Percentiles rank a stretch among this genome's conserved stretches.
Evolutionary conservation across 2,797 vertebrate genomes (phyloP).

Genomic region (Valencia hispanica): DNA sequence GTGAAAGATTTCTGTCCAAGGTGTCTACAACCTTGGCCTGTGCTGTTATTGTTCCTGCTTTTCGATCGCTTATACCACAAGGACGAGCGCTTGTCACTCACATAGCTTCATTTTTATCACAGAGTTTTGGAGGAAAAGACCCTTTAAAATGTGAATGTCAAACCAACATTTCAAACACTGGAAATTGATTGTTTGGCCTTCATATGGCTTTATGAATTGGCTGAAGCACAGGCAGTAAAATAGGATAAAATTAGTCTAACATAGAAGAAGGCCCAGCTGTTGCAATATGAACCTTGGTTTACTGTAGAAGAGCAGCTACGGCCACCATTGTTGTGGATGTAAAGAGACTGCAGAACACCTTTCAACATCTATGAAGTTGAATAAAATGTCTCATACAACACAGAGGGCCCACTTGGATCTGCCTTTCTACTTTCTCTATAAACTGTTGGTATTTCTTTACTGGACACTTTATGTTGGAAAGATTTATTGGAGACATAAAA

Average conservation of each 20-base stretch:
- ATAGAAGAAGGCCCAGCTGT: conserved; percentile 62
- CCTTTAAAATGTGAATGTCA: conserved; percentile 12
- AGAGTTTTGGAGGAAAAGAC: conserved; percentile 4
- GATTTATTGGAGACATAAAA: conserved; percentile 24
- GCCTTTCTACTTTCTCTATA: neutral
- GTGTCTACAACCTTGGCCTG: conserved; percentile 33
- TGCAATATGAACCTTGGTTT: conserved; percentile 65
- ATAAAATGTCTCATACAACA: conserved; percentile 17
- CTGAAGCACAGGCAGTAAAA: conserved; percentile 37
- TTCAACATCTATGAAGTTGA: conserved; percentile 46
- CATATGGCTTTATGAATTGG: conserved; percentile 35
- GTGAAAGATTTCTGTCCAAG: conserved; percentile 5
- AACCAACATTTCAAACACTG: conserved; percentile 38
- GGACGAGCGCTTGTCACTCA: conserved; percentile 29
- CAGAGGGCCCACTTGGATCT: neutral
- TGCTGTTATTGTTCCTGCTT: conserved; percentile 10
- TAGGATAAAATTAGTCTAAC: conserved; percentile 59
- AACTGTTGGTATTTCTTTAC: conserved; percentile 9
- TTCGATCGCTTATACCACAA: conserved; percentile 30
- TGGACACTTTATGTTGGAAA: neutral
- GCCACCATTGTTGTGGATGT: conserved; percentile 30
- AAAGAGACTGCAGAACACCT: conserved; percentile 33
- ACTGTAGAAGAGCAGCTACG: conserved; percentile 64
- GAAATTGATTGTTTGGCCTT: conserved; percentile 47
- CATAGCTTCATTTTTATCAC: conserved; percentile 22